Conservation (phyloP, 2,797 vertebrate genomes). For the Phrynocephalus forsythii region DNA sequence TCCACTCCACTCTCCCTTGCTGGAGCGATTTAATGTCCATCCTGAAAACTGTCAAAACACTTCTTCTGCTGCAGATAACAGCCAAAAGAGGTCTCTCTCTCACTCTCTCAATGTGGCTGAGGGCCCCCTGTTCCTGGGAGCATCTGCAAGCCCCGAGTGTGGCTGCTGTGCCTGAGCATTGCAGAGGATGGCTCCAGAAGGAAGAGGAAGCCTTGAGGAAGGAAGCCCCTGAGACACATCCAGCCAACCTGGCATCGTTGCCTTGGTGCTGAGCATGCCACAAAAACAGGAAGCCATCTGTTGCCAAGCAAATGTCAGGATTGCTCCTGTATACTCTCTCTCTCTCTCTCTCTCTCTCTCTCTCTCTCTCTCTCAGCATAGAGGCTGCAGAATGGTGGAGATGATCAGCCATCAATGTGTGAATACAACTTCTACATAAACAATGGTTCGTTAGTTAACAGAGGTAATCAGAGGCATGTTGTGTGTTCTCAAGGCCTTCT, state of each 20-base stretch:
- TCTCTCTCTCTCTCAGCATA: background rate
- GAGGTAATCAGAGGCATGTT: background rate
- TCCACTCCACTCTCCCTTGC: conserved; percentile 70
- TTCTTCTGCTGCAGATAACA: conserved; percentile 68
- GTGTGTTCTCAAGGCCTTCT: background rate
- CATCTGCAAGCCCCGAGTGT: background rate
- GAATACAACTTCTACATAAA: background rate
- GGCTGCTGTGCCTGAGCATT: background rate
- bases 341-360: too few species aligned
- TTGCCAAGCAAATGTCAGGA: background rate
- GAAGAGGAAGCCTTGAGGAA: background rate
- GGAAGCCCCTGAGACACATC: background rate
- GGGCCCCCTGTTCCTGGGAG: background rate
- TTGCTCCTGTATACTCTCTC: background rate
- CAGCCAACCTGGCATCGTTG: background rate
- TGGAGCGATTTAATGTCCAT: conserved; percentile 73
- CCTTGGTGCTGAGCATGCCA: background rate
- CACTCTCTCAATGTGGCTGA: too few species aligned
- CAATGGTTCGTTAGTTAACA: background rate
- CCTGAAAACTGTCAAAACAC: conserved; percentile 71
- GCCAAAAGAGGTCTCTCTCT: background rate
- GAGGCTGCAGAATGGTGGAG: background rate
- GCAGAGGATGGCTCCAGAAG: background rate
- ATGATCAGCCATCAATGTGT: background rate
- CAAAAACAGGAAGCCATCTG: background rate